Conservation (phyloP, 2,113 vertebrate species). For the Sceloporus tristichus region DNA sequence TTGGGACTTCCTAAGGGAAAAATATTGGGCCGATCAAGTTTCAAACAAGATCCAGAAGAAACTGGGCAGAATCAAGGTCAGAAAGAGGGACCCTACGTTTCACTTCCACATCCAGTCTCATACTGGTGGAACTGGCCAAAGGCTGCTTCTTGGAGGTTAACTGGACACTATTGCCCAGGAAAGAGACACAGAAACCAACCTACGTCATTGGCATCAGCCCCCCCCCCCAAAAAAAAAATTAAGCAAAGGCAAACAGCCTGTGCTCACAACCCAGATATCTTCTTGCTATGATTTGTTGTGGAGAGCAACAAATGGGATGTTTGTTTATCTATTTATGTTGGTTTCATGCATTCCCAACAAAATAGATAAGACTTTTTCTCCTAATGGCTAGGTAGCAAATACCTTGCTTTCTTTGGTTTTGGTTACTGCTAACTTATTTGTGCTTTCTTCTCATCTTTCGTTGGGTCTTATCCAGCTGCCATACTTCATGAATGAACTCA, state of each 20-base stretch:
- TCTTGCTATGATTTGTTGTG: neutral
- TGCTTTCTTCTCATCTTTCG: rapidly evolving
- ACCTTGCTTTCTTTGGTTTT: rapidly evolving
- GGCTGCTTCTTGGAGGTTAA: too few relatives aligned
- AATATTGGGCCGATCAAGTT: conserved; percentile 84
- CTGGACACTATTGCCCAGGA: neutral
- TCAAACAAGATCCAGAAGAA: conserved; percentile 91
- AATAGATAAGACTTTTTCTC: neutral
- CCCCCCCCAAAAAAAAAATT: too few relatives aligned
- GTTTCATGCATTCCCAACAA: neutral
- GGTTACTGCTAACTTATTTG: rapidly evolving
- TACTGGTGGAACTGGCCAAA: too few relatives aligned
- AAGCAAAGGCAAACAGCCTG: too few relatives aligned
- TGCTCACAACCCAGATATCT: too few relatives aligned
- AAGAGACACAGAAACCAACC: too few relatives aligned
- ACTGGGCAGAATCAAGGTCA: conserved; percentile 89
- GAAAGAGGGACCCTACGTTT: conserved; percentile 14
- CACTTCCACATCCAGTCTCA: too few relatives aligned
- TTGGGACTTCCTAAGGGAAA: conserved; percentile 90
- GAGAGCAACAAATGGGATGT: neutral
- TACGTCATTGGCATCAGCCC: too few relatives aligned
- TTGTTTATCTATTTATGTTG: too few relatives aligned
- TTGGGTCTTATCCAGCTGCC: conserved; percentile 80
- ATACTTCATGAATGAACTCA: conserved; percentile 91
- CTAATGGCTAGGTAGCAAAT: neutral